phyloP scores from a whole-genome alignment of 1,140 invertebrate genomes.

The Drosophila athabasca region DNA sequence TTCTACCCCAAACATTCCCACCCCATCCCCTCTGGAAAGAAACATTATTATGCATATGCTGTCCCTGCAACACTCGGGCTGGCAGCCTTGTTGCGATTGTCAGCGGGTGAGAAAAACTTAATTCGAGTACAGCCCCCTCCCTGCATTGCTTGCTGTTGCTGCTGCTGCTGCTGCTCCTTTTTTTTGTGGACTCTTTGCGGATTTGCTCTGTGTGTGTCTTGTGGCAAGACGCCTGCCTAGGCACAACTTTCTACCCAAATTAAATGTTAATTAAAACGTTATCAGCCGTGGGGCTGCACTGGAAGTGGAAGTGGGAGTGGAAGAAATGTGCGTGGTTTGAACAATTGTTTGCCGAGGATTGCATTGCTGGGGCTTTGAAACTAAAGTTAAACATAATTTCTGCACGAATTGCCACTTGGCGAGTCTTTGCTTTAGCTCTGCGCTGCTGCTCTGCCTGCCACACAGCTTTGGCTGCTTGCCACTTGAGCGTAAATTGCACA shows the following conservation, averaged over 20 bases:
- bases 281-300: slow-evolving; percentile 35
- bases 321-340: slow-evolving; percentile 9
- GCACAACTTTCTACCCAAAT: slow-evolving; percentile 63
- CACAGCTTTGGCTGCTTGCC: slow-evolving; percentile 39
- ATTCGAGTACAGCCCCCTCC: slow-evolving; percentile 28
- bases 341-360: slow-evolving; percentile 42
- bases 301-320: not conserved
- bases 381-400: slow-evolving; percentile 81
- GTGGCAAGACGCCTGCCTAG: slow-evolving; percentile 37
- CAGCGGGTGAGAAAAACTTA: slow-evolving; percentile 50
- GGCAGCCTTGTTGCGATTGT: slow-evolving; percentile 61
- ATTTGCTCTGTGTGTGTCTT: slow-evolving; percentile 16
- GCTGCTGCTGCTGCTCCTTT: not conserved
- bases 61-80: slow-evolving; percentile 27
- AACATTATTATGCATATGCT: slow-evolving; percentile 70
- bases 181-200: slow-evolving; percentile 14
- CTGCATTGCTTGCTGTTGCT: slow-evolving; percentile 11
- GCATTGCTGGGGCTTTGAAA: slow-evolving; percentile 66
- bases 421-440: slow-evolving; percentile 40
- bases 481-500: slow-evolving; percentile 76
- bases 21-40: not conserved
- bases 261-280: slow-evolving; percentile 81
- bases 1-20: slow-evolving; percentile 6
- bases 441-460: slow-evolving; percentile 15
- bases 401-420: slow-evolving; percentile 76